Conservation (phyloP, 2,797 vertebrate genomes). For the Sciurus vulgaris region DNA sequence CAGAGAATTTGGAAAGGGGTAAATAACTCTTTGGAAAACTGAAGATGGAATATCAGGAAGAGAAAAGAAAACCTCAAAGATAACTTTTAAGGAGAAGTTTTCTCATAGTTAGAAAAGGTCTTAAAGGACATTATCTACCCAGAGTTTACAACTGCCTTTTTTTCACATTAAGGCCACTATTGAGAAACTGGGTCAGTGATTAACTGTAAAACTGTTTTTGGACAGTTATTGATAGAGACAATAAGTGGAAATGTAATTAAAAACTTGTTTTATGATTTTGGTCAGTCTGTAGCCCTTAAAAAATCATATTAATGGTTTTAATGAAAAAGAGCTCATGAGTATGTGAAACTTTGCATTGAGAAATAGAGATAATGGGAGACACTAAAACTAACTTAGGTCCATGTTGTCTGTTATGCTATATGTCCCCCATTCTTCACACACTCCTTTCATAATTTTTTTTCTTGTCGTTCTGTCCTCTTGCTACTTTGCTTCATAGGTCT, state of each 20-base stretch:
- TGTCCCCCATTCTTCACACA: neutral
- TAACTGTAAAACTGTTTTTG: neutral
- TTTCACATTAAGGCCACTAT: neutral
- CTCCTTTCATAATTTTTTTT: neutral
- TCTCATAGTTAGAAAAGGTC: neutral
- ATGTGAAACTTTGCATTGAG: neutral
- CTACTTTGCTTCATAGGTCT: neutral
- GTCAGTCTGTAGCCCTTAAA: neutral
- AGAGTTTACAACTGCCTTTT: neutral
- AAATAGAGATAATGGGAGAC: neutral
- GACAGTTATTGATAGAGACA: neutral
- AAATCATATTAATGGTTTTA: neutral
- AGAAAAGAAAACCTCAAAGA: neutral
- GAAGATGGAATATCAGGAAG: neutral
- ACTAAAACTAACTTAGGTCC: neutral
- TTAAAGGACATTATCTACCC: neutral
- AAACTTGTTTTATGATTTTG: slow-evolving; percentile 16
- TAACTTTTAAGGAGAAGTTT: neutral
- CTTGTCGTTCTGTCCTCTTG: neutral
- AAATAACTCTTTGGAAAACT: neutral
- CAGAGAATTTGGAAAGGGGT: neutral
- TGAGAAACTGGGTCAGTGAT: neutral
- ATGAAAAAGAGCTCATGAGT: neutral
- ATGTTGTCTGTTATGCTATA: neutral
- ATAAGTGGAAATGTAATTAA: neutral